Conservation (phyloP, 2,797 vertebrate genomes). For the Karalla daura region DNA sequence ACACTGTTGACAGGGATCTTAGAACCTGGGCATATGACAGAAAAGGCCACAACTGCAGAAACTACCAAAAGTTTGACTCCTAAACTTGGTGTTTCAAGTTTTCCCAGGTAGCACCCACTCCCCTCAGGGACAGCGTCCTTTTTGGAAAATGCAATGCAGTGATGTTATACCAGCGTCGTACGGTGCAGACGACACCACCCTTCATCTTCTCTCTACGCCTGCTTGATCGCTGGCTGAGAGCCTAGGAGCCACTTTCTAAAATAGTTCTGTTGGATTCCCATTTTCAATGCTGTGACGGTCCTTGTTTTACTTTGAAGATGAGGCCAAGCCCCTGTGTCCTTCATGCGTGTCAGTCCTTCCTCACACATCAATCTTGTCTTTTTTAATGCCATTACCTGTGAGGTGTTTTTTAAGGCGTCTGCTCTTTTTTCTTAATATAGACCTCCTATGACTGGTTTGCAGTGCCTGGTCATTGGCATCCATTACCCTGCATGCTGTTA, state of each 20-base stretch:
- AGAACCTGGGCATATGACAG: not conserved
- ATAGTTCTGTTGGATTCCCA: conserved; percentile 77
- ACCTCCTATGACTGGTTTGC: conserved; percentile 22
- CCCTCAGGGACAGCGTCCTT: conserved; percentile 5
- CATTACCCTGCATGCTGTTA: conserved; percentile 15
- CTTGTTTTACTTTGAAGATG: conserved; percentile 66
- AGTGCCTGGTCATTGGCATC: conserved; percentile 17
- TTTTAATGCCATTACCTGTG: conserved; percentile 62
- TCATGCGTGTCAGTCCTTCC: conserved; percentile 59
- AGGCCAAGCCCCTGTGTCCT: conserved; percentile 64
- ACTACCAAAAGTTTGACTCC: not conserved
- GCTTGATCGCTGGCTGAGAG: conserved; percentile 65
- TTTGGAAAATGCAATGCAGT: conserved; percentile 34
- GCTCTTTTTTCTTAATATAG: conserved; percentile 30
- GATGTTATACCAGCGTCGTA: conserved; percentile 34
- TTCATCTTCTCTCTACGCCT: conserved; percentile 48
- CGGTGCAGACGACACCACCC: conserved; percentile 41
- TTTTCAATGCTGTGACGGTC: conserved; percentile 65
- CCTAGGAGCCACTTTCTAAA: conserved; percentile 78
- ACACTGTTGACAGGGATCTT: conserved; percentile 13
- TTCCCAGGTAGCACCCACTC: conserved; percentile 3
- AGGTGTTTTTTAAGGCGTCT: conserved; percentile 39
- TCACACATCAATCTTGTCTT: conserved; percentile 54
- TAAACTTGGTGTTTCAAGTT: conserved; percentile 23
- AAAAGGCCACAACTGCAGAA: conserved; percentile 10